Percentiles rank a stretch among this genome's conserved stretches.
Evolutionary conservation across 2,888 invertebrate genomes (phyloP).

Genomic region (Hydraecia micacea): DNA sequence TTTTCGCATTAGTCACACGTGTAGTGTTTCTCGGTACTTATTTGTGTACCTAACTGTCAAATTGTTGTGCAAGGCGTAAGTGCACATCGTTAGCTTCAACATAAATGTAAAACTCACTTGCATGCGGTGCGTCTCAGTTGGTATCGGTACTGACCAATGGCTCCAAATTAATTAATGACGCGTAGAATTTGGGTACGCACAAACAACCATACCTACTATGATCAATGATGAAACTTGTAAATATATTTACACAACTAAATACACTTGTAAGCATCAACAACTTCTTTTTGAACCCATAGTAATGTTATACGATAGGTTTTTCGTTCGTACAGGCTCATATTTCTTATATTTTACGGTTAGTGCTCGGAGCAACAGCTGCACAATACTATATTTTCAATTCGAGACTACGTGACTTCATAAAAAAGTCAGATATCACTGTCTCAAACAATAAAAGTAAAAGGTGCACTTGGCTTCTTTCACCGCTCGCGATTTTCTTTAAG

Average conservation of each 20-base stretch:
- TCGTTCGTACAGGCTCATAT: slow-evolving; percentile 33
- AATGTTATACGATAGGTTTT: slow-evolving; percentile 22
- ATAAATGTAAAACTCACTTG: neutral
- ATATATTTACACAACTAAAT: slow-evolving; percentile 4
- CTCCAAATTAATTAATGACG: neutral
- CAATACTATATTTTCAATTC: slow-evolving; percentile 54
- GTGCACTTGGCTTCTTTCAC: slow-evolving; percentile 41
- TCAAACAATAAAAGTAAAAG: slow-evolving; percentile 49
- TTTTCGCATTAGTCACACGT: neutral
- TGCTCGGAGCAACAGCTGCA: slow-evolving; percentile 41
- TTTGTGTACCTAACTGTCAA: neutral
- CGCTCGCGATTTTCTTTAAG: slow-evolving; percentile 19
- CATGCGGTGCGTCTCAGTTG: neutral
- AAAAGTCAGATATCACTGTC: slow-evolving; percentile 44
- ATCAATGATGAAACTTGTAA: neutral
- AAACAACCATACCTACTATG: neutral
- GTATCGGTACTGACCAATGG: neutral
- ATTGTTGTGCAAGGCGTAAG: neutral
- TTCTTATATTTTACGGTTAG: slow-evolving; percentile 49
- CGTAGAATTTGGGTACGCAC: neutral
- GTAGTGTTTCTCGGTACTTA: neutral
- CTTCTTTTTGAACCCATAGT: neutral
- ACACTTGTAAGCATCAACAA: neutral
- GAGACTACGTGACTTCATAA: slow-evolving; percentile 48
- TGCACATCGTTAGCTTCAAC: neutral